These are phyloP conservation scores for Drosophila melanosoma DNA, from an alignment of 2,888 invertebrate genomes.

Conservation along the genomic window DNA sequence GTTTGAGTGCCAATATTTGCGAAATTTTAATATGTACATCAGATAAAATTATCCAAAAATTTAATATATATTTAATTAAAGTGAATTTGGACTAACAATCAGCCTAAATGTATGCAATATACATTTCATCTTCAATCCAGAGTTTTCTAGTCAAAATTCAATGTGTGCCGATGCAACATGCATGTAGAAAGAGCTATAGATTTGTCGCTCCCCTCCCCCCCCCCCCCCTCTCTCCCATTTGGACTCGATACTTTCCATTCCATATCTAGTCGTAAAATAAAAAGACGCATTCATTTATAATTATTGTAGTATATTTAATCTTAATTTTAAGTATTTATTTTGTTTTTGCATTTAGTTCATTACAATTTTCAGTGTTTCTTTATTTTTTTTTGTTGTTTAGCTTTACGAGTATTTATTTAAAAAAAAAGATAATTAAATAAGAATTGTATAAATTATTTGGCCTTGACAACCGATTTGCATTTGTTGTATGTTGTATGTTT, in stretches of 20 bases:
- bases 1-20: not conserved
- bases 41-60: not conserved
- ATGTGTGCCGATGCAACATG: not conserved
- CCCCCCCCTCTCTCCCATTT: no score
- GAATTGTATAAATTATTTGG: constrained; percentile 66
- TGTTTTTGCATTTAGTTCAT: constrained; percentile 42
- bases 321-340: constrained; percentile 48
- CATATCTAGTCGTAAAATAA: not conserved
- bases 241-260: no score
- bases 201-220: not conserved
- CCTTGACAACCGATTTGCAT: constrained; percentile 66
- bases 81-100: not conserved
- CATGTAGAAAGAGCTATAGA: not conserved
- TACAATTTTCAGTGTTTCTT: constrained; percentile 45
- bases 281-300: constrained; percentile 32
- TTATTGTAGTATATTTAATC: constrained; percentile 56
- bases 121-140: not conserved
- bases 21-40: not conserved
- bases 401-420: constrained; percentile 39
- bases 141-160: not conserved
- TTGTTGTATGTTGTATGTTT: constrained; percentile 28
- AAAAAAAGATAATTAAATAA: constrained; percentile 50
- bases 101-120: constrained; percentile 19
- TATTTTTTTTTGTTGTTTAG: constrained; percentile 37
- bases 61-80: not conserved